Evolutionary conservation across 2,888 invertebrate genomes (phyloP).

Genomic region (Pheosia tremula): DNA sequence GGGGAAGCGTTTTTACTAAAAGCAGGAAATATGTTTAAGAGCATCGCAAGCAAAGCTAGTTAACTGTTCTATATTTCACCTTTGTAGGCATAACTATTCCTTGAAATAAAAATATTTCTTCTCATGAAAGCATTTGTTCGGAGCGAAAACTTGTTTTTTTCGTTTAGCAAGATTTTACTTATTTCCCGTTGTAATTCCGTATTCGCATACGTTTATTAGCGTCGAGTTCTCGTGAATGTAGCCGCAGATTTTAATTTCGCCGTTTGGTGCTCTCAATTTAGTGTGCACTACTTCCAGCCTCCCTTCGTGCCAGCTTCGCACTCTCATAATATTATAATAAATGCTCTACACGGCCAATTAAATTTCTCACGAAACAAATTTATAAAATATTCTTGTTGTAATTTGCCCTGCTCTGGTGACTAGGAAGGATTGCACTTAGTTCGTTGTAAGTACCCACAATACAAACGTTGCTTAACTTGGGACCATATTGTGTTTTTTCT

Average conservation of each 20-base stretch:
- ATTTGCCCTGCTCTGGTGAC: not conserved
- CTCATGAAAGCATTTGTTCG: conserved; percentile 18
- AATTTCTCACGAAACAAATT: not conserved
- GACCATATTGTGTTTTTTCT: too few species aligned
- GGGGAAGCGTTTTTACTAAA: not conserved
- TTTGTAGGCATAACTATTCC: conserved; percentile 7
- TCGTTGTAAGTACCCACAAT: too few species aligned
- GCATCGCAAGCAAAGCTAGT: too few species aligned
- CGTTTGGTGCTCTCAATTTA: conserved; percentile 62
- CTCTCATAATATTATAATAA: conserved; percentile 8
- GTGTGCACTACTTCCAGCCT: conserved; percentile 49
- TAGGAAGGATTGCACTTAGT: too few species aligned
- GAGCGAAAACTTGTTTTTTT: conserved; percentile 18
- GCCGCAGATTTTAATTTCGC: conserved; percentile 70
- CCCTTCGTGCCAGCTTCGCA: conserved; percentile 25
- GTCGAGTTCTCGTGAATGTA: conserved; percentile 50
- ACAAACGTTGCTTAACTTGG: too few species aligned
- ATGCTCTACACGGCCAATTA: not conserved
- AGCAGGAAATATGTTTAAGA: not conserved
- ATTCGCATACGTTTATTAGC: conserved; percentile 65
- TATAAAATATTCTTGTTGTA: not conserved
- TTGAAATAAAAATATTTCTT: conserved; percentile 8
- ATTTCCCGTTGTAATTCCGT: conserved; percentile 39
- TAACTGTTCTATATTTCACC: not conserved
- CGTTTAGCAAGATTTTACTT: conserved; percentile 28